Base-by-base conservation (phyloP, 2,113 vertebrate species). In the Axis porcinus region DNA sequence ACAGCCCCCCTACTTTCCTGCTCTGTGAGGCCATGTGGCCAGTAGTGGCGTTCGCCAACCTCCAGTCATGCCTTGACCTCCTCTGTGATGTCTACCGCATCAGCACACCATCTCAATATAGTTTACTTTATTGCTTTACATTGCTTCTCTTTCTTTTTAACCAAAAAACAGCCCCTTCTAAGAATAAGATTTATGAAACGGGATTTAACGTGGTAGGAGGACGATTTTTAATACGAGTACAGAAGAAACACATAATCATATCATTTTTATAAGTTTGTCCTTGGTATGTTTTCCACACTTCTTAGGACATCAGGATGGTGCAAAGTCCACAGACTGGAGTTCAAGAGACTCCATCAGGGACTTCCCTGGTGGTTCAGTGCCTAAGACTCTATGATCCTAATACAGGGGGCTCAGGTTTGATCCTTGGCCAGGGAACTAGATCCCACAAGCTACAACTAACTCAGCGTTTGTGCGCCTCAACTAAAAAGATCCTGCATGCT, bases 51-150 rank as follows among this genome's bases (percentile, higher is more conserved):
- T 17, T 45, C 13, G 5, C 78, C n/a, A 23, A 16, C 13, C 57
- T 62, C 87, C 7, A 30, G 21, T 10, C 67, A 16, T 45, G 40
- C 40, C n/a, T 85, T 76, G n/a, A 19, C 10, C 27, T 88, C 60
- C 60, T 23, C 45, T 12, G 15, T 70, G 19, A 45, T 11, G 19
- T 70, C 57, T 33, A 13, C 17, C 5, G 0, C 4, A 43, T 50
- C 27, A 23, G 7, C 2, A 23, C 4, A 21, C 47, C 52, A 25
- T 16, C 50, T 91, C 36, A 45, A 10, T 55, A 5, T 33, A 76
- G 54, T 96, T 94, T 45, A 79, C 64, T 58, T 36, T 21, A 64
- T 82, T 64, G 55, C 62, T 81, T 96, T 57, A 83, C 6, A 92
- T 28, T 12, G 78, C 50, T 70, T 91, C 21, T 14, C 33, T 89